Conservation (phyloP, 1,140 invertebrate genomes). For the Acromyrmex charruanus region DNA sequence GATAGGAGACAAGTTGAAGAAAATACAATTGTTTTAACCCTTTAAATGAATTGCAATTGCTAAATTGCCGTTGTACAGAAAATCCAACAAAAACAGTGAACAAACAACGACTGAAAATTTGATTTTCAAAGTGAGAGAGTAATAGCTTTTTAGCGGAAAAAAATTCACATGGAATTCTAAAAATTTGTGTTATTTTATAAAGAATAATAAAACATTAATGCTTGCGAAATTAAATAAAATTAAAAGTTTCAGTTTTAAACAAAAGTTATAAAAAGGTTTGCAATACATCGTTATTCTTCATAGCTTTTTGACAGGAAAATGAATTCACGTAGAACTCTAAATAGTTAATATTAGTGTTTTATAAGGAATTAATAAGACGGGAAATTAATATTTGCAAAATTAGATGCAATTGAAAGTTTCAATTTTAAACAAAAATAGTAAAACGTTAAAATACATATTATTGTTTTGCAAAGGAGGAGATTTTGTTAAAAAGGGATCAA, state of each 20-base stretch:
- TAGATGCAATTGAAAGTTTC: too few relatives aligned
- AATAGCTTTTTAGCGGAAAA: not conserved
- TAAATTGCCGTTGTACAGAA: not conserved
- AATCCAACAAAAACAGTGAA: not conserved
- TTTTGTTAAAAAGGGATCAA: too few relatives aligned
- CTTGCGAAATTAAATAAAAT: not conserved
- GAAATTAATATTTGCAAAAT: too few relatives aligned
- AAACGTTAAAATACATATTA: too few relatives aligned
- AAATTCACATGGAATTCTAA: not conserved
- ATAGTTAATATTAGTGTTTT: too few relatives aligned
- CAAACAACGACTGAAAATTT: not conserved
- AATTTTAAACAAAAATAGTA: too few relatives aligned
- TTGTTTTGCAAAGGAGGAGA: too few relatives aligned
- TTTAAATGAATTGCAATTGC: constrained; percentile 1
- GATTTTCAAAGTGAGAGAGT: not conserved
- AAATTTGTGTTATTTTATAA: not conserved
- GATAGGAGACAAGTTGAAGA: not conserved
- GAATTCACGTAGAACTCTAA: too few relatives aligned
- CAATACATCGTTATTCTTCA: not conserved
- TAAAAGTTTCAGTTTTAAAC: not conserved
- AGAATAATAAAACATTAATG: not conserved
- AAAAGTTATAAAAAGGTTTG: not conserved
- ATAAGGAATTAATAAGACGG: too few relatives aligned
- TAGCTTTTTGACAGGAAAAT: too few relatives aligned
- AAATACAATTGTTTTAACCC: constrained; percentile 18